A percentile compares a stretch with the other conserved stretches of the same genome.
phyloP scores from a whole-genome alignment of 2,113 vertebrate genomes.

The Petrocephalus microphthalmus region DNA sequence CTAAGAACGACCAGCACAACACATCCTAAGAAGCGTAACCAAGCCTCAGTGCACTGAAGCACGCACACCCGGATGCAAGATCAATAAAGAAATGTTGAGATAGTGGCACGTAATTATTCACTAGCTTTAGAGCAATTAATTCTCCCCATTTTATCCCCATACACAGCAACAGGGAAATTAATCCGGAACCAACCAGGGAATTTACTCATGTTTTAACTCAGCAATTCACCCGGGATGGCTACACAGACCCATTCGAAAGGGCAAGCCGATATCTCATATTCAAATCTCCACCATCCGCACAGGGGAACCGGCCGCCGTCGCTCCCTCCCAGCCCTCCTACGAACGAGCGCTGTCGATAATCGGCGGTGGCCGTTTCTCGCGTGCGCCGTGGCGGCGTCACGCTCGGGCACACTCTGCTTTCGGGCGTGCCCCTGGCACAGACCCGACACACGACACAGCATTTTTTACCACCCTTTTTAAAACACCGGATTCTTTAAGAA shows the following conservation, averaged over 20 bases:
- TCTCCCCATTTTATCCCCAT: neutral
- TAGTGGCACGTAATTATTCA: neutral
- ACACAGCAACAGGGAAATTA: neutral
- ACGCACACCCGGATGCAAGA: neutral
- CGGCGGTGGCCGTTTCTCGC: neutral
- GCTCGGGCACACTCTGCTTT: neutral
- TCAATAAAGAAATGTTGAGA: neutral
- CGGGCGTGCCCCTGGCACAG: neutral
- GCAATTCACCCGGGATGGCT: neutral
- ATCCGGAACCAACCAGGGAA: neutral
- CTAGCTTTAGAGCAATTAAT: neutral
- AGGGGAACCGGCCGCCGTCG: neutral
- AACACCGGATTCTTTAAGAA: neutral
- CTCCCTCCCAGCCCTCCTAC: too few relatives aligned
- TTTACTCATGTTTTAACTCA: neutral
- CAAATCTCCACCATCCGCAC: neutral
- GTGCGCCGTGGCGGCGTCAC: neutral
- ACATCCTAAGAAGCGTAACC: neutral
- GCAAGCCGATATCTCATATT: neutral
- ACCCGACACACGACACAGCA: neutral
- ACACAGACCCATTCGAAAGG: neutral
- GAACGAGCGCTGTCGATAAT: neutral
- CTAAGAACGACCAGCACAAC: neutral
- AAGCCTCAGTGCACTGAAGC: neutral
- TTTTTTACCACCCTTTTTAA: neutral